A percentile compares a stretch with the other conserved stretches of the same genome.
phyloP scores from a whole-genome alignment of 2,797 vertebrate species.

The Paedocypris micromegethes region DNA sequence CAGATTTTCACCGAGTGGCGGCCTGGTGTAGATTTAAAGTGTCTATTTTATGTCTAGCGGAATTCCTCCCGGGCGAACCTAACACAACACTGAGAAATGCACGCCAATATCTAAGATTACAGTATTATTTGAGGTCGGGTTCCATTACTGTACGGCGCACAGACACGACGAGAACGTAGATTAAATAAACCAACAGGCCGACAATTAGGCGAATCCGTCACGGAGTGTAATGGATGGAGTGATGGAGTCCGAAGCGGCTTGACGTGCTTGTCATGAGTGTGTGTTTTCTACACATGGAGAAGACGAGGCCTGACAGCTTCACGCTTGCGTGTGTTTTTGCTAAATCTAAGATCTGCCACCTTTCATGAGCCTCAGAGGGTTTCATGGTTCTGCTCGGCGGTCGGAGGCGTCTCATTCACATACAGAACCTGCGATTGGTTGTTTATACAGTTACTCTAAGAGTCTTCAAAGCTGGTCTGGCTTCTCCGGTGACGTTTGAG shows the following conservation, averaged over 20 bases:
- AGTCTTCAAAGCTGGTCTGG: conserved; percentile 58
- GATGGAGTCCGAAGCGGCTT: conserved; percentile 39
- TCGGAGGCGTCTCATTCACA: conserved; percentile 30
- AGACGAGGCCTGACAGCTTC: conserved; percentile 21
- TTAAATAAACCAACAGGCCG: conserved; percentile 44
- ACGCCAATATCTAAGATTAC: conserved; percentile 64
- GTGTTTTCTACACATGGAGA: conserved; percentile 4
- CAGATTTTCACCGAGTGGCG: conserved; percentile 54
- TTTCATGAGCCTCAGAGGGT: conserved; percentile 24
- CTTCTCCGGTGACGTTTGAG: conserved; percentile 53
- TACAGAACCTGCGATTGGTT: conserved; percentile 57
- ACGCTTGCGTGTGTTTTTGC: conserved; percentile 42
- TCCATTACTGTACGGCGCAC: conserved; percentile 46
- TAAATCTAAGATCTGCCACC: conserved; percentile 30
- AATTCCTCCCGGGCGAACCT: conserved; percentile 54
- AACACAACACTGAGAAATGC: conserved; percentile 66
- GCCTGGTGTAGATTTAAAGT: conserved; percentile 62
- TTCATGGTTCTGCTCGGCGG: conserved; percentile 34
- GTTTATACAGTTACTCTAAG: conserved; percentile 61
- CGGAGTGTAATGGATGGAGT: conserved; percentile 32
- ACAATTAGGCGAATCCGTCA: conserved; percentile 42
- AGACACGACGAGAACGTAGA: conserved; percentile 52
- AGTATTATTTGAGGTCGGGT: conserved; percentile 62
- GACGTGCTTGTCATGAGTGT: conserved; percentile 22
- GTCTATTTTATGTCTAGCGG: conserved; percentile 65